Conservation (phyloP, 2,888 invertebrate genomes). For the Euphydryas editha region DNA sequence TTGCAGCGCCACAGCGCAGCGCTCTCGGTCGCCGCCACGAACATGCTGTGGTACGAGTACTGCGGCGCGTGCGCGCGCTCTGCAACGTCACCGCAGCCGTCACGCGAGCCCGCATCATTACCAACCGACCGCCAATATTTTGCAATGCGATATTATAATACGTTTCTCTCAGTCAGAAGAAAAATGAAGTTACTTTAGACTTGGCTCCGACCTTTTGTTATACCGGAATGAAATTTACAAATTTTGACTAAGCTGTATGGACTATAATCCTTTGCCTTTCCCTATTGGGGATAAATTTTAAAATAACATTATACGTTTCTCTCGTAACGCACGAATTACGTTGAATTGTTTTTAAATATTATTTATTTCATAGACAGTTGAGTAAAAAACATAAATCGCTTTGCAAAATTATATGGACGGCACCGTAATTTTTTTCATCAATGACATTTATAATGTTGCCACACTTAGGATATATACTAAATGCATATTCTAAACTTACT, state of each 20-base stretch:
- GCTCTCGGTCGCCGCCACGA: slow-evolving; percentile 88
- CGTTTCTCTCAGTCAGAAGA: too few species aligned
- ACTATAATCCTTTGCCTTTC: too few species aligned
- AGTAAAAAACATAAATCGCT: slow-evolving; percentile 18
- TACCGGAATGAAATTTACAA: too few species aligned
- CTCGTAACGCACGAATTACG: too few species aligned
- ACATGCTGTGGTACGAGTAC: slow-evolving; percentile 93
- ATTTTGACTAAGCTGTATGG: too few species aligned
- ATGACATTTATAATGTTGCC: slow-evolving; percentile 37
- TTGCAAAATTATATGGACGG: slow-evolving; percentile 31
- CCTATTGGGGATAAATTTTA: too few species aligned
- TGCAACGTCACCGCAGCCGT: slow-evolving; percentile 49
- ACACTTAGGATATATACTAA: slow-evolving; percentile 35
- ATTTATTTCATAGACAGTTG: neutral
- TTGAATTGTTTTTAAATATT: neutral
- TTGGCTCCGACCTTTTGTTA: too few species aligned
- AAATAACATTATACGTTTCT: too few species aligned
- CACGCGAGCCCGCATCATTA: neutral
- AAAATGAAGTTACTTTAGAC: too few species aligned
- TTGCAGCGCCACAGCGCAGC: slow-evolving; percentile 91
- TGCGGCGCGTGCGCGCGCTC: slow-evolving; percentile 68
- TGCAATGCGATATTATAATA: slow-evolving; percentile 23
- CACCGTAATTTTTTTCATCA: slow-evolving; percentile 26
- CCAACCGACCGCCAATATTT: slow-evolving; percentile 15
- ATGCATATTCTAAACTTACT: slow-evolving; percentile 33